Percentiles rank a stretch among this genome's conserved stretches.
Conservation (phyloP, 2,888 invertebrate species). For the Gastracanthus pulcherrimus region DNA sequence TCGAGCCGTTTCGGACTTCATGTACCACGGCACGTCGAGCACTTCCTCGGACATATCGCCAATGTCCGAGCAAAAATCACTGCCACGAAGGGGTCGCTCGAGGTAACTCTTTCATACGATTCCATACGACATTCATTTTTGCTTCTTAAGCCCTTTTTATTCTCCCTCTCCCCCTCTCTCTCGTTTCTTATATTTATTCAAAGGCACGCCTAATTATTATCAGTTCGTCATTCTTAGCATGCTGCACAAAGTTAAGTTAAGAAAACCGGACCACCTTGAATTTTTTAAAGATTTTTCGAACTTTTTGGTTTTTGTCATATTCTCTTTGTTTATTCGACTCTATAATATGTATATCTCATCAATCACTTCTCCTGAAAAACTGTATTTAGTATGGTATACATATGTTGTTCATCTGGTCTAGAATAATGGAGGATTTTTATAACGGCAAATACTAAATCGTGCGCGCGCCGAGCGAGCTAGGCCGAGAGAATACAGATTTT, state of each 20-base stretch:
- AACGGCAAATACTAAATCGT: constrained; percentile 1
- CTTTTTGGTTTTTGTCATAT: background rate
- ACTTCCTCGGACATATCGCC: constrained; percentile 88
- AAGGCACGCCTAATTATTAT: too few relatives aligned
- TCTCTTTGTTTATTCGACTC: background rate
- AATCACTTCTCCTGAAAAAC: constrained; percentile 8
- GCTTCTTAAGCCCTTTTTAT: background rate
- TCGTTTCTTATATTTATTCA: too few relatives aligned
- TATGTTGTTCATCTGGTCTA: background rate
- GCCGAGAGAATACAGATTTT: constrained; percentile 2
- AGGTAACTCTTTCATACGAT: constrained; percentile 80
- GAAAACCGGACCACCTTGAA: constrained; percentile 6
- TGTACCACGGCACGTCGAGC: constrained; percentile 87
- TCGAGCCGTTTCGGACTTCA: constrained; percentile 82
- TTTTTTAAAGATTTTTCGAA: background rate
- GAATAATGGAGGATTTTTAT: constrained; percentile 9
- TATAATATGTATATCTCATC: too few relatives aligned
- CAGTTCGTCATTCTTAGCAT: background rate
- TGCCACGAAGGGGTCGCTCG: constrained; percentile 85
- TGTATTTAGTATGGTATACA: background rate
- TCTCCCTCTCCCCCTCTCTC: background rate
- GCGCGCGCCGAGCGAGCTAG: background rate
- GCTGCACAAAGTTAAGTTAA: background rate
- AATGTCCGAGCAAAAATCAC: constrained; percentile 88
- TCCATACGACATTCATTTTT: background rate